Evolutionary conservation across 2,113 vertebrate genomes (phyloP), one percentile per base, ranked within the genome.

Genomic region (Oreotrochilus melanogaster): DNA sequence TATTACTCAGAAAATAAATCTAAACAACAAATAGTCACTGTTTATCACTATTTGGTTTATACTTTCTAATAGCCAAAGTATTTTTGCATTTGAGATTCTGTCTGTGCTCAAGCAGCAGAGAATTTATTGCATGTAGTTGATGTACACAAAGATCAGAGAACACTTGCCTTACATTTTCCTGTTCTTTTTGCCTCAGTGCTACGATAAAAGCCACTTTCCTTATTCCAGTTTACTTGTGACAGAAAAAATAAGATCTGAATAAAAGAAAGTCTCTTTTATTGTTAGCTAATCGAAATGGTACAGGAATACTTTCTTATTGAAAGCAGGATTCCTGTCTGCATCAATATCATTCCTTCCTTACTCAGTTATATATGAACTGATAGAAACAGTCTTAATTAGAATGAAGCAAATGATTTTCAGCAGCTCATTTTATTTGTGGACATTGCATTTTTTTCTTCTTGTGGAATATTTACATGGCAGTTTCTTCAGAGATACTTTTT

Each of bases 1-100:
- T 96, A 96, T 98, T 97, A 96, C 97, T 96, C 71, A 72, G 95
- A 96, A 97, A 97, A 98, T 98, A 98, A 98, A 98, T 98, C 96
- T 98, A 95, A 97, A 91, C 96, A 98, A 97, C 98, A 97, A 97
- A 98, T 97, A 96, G 98, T 96, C 95, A 87, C 92, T 94, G 88
- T 97, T 97, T 96, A 95, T 97, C 96, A 97, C 96, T 97, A 95
- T 96, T 98, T 96, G 95, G 98, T 97, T 98, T 98, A 98, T 98
- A 97, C 93, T 98, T 98, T 96, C 97, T 98, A 98, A 98, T 95
- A 97, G 96, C 95, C 93, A 86, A 95, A 97, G 96, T 97, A 90
- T 95, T 97, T 96, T 93, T 97, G 96, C 93, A 95, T 98, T 97
- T 97, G 96, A 97, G 97, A 96, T 95, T 92, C 97, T 97, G 97